A percentile compares a stretch with the other conserved stretches of the same genome.
Conservation (phyloP, 2,888 invertebrate species). For the Bruchidius siliquastri region DNA sequence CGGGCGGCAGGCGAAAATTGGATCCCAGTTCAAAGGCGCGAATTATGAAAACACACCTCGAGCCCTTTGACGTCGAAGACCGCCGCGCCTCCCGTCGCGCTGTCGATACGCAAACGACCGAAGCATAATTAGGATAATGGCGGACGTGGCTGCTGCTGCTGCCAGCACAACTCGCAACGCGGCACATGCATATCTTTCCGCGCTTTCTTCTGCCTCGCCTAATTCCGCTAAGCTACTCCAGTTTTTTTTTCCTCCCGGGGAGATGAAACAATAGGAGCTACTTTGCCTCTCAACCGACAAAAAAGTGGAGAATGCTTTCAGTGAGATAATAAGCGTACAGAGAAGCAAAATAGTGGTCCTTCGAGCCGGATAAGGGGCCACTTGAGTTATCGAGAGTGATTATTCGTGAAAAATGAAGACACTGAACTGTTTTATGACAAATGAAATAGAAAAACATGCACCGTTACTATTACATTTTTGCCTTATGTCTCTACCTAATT, state of each 20-base stretch:
- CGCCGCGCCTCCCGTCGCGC: constrained; percentile 7
- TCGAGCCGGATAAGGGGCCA: constrained; percentile 1
- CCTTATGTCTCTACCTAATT: no score
- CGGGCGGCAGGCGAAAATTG: constrained; percentile 40
- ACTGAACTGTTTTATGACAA: no score
- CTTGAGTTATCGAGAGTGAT: background rate
- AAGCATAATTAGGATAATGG: constrained; percentile 49
- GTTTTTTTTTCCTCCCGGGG: background rate
- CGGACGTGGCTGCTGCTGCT: constrained; percentile 29
- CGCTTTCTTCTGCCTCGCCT: background rate
- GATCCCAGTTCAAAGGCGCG: constrained; percentile 47
- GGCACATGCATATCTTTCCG: background rate
- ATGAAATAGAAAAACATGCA: no score
- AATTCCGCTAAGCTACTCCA: background rate
- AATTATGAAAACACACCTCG: constrained; percentile 45
- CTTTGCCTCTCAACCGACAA: background rate
- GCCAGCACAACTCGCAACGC: background rate
- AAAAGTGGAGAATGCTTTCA: background rate
- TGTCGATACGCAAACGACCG: constrained; percentile 47
- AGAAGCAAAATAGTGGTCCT: background rate
- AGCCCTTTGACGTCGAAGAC: constrained; percentile 44
- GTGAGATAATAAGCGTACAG: background rate
- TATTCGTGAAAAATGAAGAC: background rate
- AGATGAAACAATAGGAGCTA: background rate
- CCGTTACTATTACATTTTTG: no score